Percentiles rank a stretch among this genome's conserved stretches.
phyloP scores from a whole-genome alignment of 2,797 vertebrate genomes.

The Delichon dasypus region DNA sequence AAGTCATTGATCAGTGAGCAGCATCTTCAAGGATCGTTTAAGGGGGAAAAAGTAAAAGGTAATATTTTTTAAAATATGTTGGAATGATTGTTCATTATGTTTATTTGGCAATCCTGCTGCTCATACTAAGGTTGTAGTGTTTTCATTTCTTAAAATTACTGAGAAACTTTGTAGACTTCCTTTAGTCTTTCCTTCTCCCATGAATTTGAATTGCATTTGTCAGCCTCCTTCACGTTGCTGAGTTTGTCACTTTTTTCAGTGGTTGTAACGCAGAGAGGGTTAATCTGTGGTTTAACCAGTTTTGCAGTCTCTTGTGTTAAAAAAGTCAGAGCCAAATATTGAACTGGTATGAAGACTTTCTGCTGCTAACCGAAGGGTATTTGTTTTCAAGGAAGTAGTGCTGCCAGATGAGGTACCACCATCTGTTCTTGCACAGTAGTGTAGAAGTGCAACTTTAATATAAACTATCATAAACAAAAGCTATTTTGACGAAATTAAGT shows the following conservation, averaged over 20 bases:
- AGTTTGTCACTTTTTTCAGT: background rate
- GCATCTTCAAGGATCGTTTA: slow-evolving; percentile 43
- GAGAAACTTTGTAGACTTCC: background rate
- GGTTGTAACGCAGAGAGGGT: background rate
- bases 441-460: background rate
- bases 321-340: background rate
- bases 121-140: slow-evolving; percentile 24
- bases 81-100: slow-evolving; percentile 6
- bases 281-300: background rate
- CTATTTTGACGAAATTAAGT: background rate
- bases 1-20: slow-evolving; percentile 59
- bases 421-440: background rate
- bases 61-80: slow-evolving; percentile 36
- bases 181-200: background rate
- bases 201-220: background rate
- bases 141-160: slow-evolving; percentile 34
- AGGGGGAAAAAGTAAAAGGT: slow-evolving; percentile 48
- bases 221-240: background rate
- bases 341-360: background rate
- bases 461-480: background rate
- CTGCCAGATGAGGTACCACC: background rate
- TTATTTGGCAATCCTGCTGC: slow-evolving; percentile 64
- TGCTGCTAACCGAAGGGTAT: background rate
- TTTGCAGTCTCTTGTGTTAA: background rate
- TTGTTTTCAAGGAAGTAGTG: background rate